Evolutionary conservation across 1,140 invertebrate species (phyloP), one percentile per base, ranked within the genome.

Genomic region (Penaeus vannamei): DNA sequence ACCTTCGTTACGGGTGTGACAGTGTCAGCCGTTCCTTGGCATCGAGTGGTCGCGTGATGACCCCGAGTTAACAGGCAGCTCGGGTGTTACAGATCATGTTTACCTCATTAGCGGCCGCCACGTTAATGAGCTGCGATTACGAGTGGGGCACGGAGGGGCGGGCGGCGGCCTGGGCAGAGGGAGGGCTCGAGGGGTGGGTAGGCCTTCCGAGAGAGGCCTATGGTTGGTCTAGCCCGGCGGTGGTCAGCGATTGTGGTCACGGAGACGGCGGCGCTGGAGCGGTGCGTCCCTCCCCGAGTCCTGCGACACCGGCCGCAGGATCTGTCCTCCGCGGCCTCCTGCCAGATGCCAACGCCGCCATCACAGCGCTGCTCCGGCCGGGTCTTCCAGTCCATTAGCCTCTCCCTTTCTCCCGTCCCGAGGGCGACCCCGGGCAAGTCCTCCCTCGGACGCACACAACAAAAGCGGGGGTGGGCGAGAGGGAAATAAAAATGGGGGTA

Each of bases 61-160:
- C 26, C 42, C 53, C 10, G 76, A 72, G 64, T 61, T 64, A 23
- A 84, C 53, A 53, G 66, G 62, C 29, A 84, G 82, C 82, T 84
- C 60, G 82, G 61, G 87, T 89, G 87, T 85, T 89, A 89, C 87
- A 81, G 80, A 89, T 88, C 87, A 88, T 89, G 82, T 89, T 77
- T 89, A 89, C 87, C 64, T 89, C 87, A 85, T 89, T 89, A 89
- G 32, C 32, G 46, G 62, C 86, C 19, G 82, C 82, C 87, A 46
- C 72, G 87, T 89, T 89, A 89, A 89, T 89, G 87, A 79, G 82
- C 42, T 32, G 59, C 79, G 69, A 89, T 80, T 69, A 80, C 29
- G 87, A 84, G 86, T 83, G 36, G 32, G 69, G 42, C 42, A 84
- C 32, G 77, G 79, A 72, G 23, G 36, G 32, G 22, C 36, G 62